Base-by-base conservation (phyloP, 2,888 invertebrate genomes). In the Eueremaeus valkanovi region DNA sequence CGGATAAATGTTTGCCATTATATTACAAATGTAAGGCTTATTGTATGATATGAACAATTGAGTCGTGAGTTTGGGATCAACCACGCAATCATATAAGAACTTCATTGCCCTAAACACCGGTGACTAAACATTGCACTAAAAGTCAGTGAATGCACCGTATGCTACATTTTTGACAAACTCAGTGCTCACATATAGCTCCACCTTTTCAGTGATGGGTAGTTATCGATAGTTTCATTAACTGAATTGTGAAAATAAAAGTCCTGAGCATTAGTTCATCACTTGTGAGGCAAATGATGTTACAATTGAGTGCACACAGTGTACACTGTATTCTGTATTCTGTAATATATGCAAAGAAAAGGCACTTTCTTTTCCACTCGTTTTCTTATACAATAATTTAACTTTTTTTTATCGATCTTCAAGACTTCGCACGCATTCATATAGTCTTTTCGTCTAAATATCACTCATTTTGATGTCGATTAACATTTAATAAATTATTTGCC, bases 401-500 rank as follows among this genome's bases (percentile, higher is more conserved):
- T 27, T n/a, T 55, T 29, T 55, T 8, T 55, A 55, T 55, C 55
- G 55, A 55, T 55, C 55, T 24, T 8, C 8, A 55, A 55, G 24
- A 8, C 29, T 5, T 55, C 13, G 3, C 55, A 55, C 8, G 55
- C 18, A 8, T 55, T 11, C 45, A 45, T 29, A 24, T 9, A 55
- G n/a, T n/a, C n/a, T n/a, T n/a, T 55, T 55, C 55, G 13, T 55
- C 55, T 55, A 5, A 55, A 55, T 55, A 29, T 55, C 45, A 16
- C 45, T 45, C 45, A 45, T 45, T 21, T 55, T 55, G 13, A 24
- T 55, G 29, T 55, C 21, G 55, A 55, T 21, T 21, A 55, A 55
- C 55, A 55, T 55, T 55, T 55, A 55, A 55, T 55, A 29, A 55
- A 55, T 55, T 21, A 55, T 24, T 55, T 55, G 21, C 21, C 8